Evolutionary conservation across 1,140 invertebrate species (phyloP).

Genomic region (Epicauta chinensis): DNA sequence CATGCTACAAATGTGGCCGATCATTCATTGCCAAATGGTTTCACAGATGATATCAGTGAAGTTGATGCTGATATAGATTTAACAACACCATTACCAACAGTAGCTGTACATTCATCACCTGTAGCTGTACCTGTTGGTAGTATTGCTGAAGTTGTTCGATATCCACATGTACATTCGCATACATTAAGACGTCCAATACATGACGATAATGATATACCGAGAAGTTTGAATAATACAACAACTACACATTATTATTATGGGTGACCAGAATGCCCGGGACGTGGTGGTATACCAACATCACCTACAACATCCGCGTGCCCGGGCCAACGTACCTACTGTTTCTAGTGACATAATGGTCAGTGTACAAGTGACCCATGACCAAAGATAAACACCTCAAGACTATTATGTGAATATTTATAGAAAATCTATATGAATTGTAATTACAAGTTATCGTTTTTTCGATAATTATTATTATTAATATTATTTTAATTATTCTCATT

Average conservation of each 20-base stretch:
- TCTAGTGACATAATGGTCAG: constrained; percentile 27
- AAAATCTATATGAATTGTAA: constrained; percentile 4
- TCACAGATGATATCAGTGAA: constrained; percentile 64
- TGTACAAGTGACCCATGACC: constrained; percentile 22
- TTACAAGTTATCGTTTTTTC: constrained; percentile 2
- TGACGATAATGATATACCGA: constrained; percentile 18
- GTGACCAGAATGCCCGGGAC: constrained; percentile 38
- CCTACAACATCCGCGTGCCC: constrained; percentile 33
- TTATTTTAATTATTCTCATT: not conserved
- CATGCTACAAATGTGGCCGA: constrained; percentile 48
- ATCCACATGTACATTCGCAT: constrained; percentile 33
- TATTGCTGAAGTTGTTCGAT: constrained; percentile 36
- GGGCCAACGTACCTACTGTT: constrained; percentile 40
- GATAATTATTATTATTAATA: not conserved
- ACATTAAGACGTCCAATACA: constrained; percentile 24
- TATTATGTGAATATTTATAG: constrained; percentile 14
- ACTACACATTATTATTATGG: constrained; percentile 38
- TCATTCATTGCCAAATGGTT: constrained; percentile 62
- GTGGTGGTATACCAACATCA: constrained; percentile 21
- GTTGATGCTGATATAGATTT: constrained; percentile 67
- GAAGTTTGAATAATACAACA: constrained; percentile 24
- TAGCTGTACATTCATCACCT: constrained; percentile 24
- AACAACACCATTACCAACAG: constrained; percentile 47
- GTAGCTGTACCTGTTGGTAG: constrained; percentile 27
- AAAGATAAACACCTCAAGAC: constrained; percentile 21